phyloP scores from a whole-genome alignment of 2,888 invertebrate species.

The Eurytoma adleriae region DNA sequence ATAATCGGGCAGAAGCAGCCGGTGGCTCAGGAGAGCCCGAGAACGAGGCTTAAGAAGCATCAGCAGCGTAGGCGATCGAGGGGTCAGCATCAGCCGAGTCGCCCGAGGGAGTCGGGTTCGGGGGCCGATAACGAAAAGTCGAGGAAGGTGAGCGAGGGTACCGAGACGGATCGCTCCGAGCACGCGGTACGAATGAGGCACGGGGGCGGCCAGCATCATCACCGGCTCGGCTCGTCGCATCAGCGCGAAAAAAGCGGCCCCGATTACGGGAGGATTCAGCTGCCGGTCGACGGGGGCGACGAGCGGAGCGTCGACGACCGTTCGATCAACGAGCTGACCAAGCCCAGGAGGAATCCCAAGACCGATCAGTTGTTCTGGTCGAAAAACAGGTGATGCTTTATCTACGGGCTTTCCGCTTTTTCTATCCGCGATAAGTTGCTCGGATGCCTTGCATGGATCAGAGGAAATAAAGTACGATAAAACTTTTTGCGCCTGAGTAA shows the following conservation, averaged over 20 bases:
- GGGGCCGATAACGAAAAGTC: slow-evolving; percentile 37
- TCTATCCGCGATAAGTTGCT: background rate
- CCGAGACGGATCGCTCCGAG: slow-evolving; percentile 37
- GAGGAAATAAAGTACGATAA: too few species aligned
- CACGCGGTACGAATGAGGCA: slow-evolving; percentile 30
- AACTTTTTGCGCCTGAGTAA: too few species aligned
- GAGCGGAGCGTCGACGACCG: slow-evolving; percentile 11
- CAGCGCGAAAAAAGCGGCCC: slow-evolving; percentile 45
- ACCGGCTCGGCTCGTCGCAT: slow-evolving; percentile 34
- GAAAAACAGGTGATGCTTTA: slow-evolving; percentile 51
- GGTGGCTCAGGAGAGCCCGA: slow-evolving; percentile 53
- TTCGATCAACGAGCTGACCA: slow-evolving; percentile 49
- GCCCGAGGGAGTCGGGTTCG: slow-evolving; percentile 29
- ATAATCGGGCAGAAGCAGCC: slow-evolving; percentile 63
- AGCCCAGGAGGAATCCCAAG: slow-evolving; percentile 51
- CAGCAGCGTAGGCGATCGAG: slow-evolving; percentile 50
- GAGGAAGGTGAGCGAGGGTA: slow-evolving; percentile 7
- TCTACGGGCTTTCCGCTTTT: background rate
- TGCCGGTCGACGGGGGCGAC: slow-evolving; percentile 23
- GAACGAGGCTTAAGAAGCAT: slow-evolving; percentile 55
- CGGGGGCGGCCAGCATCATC: slow-evolving; percentile 15
- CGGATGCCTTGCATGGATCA: background rate
- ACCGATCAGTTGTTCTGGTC: slow-evolving; percentile 57
- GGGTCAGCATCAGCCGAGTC: slow-evolving; percentile 47
- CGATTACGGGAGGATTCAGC: slow-evolving; percentile 55